A percentile compares a stretch with the other conserved stretches of the same genome.
phyloP scores from a whole-genome alignment of 2,888 invertebrate species.

The Harpagoxenus sublaevis region DNA sequence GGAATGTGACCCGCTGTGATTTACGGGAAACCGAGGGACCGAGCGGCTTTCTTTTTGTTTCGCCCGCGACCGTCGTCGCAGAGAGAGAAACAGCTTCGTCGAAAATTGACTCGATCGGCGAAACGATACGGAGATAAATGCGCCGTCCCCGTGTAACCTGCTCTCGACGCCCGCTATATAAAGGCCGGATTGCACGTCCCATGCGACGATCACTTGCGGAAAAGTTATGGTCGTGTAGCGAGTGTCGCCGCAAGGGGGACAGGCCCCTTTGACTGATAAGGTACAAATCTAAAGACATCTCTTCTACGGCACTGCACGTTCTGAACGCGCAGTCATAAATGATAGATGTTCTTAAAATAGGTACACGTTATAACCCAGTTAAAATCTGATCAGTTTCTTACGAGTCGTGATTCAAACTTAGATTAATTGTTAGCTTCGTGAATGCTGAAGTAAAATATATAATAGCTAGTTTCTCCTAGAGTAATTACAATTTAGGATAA shows the following conservation, averaged over 20 bases:
- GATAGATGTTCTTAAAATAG: constrained; percentile 10
- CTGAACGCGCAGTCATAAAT: background rate
- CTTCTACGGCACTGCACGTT: background rate
- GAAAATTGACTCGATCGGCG: constrained; percentile 70
- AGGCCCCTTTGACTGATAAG: constrained; percentile 8
- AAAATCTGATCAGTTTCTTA: background rate
- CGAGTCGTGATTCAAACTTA: background rate
- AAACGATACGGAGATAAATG: constrained; percentile 69
- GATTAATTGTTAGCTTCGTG: background rate
- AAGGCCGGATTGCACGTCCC: constrained; percentile 15
- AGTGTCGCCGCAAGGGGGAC: constrained; percentile 2
- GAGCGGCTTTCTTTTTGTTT: constrained; percentile 66
- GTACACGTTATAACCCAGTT: background rate
- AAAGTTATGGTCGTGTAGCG: constrained; percentile 42
- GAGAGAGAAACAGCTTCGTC: constrained; percentile 61
- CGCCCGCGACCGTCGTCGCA: constrained; percentile 30
- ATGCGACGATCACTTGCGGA: constrained; percentile 39
- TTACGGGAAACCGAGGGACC: constrained; percentile 67
- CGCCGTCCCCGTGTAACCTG: constrained; percentile 43
- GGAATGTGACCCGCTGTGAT: constrained; percentile 72
- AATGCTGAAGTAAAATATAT: background rate
- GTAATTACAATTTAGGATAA: background rate
- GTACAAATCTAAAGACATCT: constrained; percentile 39
- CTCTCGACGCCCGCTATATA: constrained; percentile 42
- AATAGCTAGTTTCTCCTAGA: background rate